Evolutionary conservation across 2,888 invertebrate genomes (phyloP).

Genomic region (Perithous albicinctus): DNA sequence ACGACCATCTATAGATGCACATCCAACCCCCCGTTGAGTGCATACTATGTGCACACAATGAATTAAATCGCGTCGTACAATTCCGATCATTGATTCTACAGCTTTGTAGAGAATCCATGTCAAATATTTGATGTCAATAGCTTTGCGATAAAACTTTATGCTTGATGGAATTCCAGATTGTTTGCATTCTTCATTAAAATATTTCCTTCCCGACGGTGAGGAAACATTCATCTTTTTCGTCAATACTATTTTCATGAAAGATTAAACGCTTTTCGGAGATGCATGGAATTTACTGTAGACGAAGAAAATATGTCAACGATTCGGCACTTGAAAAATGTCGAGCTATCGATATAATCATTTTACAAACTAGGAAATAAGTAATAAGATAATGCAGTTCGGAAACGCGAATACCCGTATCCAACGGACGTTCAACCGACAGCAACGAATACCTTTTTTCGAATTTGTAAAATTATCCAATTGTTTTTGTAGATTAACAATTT

Average conservation of each 20-base stretch:
- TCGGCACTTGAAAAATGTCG: too few species aligned
- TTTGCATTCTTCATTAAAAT: neutral
- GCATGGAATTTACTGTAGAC: too few species aligned
- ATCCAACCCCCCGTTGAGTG: neutral
- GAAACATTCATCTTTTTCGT: neutral
- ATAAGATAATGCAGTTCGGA: too few species aligned
- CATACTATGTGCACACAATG: conserved; percentile 1
- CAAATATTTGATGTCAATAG: conserved; percentile 27
- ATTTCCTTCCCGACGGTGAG: neutral
- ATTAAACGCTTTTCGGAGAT: too few species aligned
- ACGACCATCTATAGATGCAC: neutral
- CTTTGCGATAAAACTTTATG: neutral
- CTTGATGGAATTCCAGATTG: neutral
- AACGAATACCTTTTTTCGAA: too few species aligned
- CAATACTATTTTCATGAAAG: neutral
- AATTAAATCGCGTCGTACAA: conserved; percentile 25
- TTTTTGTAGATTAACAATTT: too few species aligned
- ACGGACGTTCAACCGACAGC: too few species aligned
- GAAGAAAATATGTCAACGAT: too few species aligned
- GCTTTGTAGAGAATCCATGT: neutral
- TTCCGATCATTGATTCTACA: conserved; percentile 13
- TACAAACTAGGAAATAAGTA: too few species aligned
- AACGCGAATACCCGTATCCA: too few species aligned
- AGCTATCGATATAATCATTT: too few species aligned
- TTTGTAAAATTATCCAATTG: too few species aligned